These are phyloP conservation scores for Andinoacara biseriatus DNA, from an alignment of 2,113 vertebrate species.

Conservation along the genomic window DNA sequence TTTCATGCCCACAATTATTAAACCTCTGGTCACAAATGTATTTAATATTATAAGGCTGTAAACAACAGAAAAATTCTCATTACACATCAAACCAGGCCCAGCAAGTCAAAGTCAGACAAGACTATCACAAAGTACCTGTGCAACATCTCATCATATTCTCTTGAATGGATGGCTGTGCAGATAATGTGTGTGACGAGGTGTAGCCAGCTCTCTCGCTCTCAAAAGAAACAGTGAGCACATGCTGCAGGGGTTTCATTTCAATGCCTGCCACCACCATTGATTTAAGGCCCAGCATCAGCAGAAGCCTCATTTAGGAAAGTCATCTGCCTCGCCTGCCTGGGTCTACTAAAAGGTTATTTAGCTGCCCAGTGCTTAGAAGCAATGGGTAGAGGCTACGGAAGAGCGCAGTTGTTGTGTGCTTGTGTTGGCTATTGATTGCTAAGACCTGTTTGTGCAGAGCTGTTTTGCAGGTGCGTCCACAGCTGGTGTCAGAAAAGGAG, in stretches of 20 bases:
- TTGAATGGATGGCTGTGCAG: constrained; percentile 49
- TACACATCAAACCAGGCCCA: neutral
- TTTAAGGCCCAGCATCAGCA: constrained; percentile 67
- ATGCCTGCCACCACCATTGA: constrained; percentile 68
- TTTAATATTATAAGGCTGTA: neutral
- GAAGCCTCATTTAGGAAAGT: constrained; percentile 70
- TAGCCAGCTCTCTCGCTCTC: constrained; percentile 22
- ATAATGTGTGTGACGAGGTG: constrained; percentile 57
- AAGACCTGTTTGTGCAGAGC: constrained; percentile 47
- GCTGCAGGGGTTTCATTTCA: constrained; percentile 70
- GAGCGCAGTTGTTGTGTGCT: constrained; percentile 41
- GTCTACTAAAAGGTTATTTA: constrained; percentile 65
- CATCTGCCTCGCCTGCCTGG: constrained; percentile 63
- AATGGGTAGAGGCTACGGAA: constrained; percentile 46
- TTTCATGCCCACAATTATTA: neutral
- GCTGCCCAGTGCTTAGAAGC: constrained; percentile 43
- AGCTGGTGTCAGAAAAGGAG: constrained; percentile 17
- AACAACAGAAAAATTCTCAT: neutral
- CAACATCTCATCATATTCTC: constrained; percentile 46
- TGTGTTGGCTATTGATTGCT: constrained; percentile 63
- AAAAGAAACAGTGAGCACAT: constrained; percentile 49
- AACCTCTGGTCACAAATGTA: neutral
- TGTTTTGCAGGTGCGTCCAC: constrained; percentile 14
- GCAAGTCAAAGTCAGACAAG: neutral
- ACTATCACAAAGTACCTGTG: constrained; percentile 33